These are phyloP conservation scores for Protosalanx chinensis DNA, from an alignment of 2,797 vertebrate genomes.

Conservation along the genomic window DNA sequence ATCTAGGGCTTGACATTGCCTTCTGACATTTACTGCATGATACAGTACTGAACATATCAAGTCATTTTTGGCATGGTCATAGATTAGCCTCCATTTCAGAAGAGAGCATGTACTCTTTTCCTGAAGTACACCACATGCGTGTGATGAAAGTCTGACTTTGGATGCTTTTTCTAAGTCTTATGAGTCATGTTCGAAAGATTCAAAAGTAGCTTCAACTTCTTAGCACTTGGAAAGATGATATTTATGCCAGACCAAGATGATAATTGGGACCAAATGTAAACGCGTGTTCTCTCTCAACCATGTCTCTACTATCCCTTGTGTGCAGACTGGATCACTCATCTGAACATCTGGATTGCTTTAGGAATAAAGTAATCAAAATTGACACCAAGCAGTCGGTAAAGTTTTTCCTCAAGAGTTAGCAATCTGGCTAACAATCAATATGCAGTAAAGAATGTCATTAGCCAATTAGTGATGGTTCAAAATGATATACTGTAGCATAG, in stretches of 20 bases:
- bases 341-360: conserved; percentile 74
- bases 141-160: background rate
- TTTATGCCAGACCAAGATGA: conserved; percentile 38
- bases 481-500: conserved; percentile 43
- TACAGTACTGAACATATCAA: background rate
- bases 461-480: conserved; percentile 50
- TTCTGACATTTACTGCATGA: too few relatives aligned
- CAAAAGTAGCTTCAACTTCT: conserved; percentile 28
- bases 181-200: conserved; percentile 24
- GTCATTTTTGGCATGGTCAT: background rate
- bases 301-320: conserved; percentile 45
- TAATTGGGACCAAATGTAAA: conserved; percentile 62
- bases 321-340: conserved; percentile 48
- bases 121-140: background rate
- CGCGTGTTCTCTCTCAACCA: conserved; percentile 48
- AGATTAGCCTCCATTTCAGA: background rate
- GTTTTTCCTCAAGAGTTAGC: conserved; percentile 63
- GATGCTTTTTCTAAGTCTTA: background rate
- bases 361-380: conserved; percentile 76
- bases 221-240: conserved; percentile 36
- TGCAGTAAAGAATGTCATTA: conserved; percentile 51
- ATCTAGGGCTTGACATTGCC: too few relatives aligned
- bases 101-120: background rate
- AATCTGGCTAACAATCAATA: conserved; percentile 51
- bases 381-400: conserved; percentile 65